Evolutionary conservation across 2,797 vertebrate species (phyloP).

Genomic region (Sardinella longiceps): DNA sequence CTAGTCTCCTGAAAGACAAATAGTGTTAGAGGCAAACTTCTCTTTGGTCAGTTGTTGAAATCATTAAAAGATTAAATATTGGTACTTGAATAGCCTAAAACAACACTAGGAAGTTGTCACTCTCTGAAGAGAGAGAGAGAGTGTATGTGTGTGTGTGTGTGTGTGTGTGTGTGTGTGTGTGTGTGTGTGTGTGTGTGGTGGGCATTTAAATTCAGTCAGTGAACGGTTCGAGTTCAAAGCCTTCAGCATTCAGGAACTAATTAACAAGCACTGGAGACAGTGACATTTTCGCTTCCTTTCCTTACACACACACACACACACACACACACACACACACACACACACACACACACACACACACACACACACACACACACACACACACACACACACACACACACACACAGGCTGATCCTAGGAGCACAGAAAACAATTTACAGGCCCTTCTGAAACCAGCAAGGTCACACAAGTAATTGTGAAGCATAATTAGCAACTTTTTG

Average conservation of each 20-base stretch:
- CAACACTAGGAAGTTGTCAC: not conserved
- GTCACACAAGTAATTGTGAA: constrained; percentile 55
- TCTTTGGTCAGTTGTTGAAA: not conserved
- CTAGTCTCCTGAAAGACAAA: not conserved
- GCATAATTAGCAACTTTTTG: constrained; percentile 60
- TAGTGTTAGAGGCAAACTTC: not conserved
- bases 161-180: constrained; percentile 26
- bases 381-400: constrained; percentile 21
- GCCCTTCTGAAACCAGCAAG: constrained; percentile 51
- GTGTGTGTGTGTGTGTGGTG: not conserved
- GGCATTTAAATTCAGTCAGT: constrained; percentile 13
- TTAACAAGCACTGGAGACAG: constrained; percentile 45
- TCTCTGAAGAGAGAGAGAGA: not conserved
- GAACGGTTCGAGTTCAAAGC: constrained; percentile 33
- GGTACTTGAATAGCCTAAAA: not conserved
- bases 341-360: constrained; percentile 31
- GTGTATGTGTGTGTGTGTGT: constrained; percentile 15
- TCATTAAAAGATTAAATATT: not conserved
- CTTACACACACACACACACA: not conserved
- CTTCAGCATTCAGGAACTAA: constrained; percentile 37
- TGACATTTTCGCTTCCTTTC: constrained; percentile 22
- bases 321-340: constrained; percentile 27
- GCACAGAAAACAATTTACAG: constrained; percentile 47
- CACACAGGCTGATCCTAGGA: constrained; percentile 54
- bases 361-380: constrained; percentile 26